Base-by-base conservation (phyloP, 2,113 vertebrate genomes). In the Epinephelus fuscoguttatus region DNA sequence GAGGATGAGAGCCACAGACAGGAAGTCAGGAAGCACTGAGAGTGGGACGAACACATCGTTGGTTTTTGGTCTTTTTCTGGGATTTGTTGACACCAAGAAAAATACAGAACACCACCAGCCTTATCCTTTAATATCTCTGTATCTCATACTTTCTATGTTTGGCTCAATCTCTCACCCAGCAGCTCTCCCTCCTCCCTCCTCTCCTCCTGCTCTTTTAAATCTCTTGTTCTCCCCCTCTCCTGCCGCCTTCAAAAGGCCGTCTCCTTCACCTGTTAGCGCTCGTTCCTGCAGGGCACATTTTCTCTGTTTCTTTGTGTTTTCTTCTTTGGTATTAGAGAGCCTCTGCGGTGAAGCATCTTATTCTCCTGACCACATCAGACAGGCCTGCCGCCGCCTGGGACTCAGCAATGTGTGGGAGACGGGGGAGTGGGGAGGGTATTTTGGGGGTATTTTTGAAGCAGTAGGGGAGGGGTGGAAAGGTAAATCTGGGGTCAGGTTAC, bases 361-460 rank as follows among this genome's bases (percentile, higher is more conserved):
- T 80, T 63, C 79, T 70, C 30, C 55, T 62, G 87, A 82, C 85
- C 87, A 86, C 85, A 89, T 89, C 80, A 91, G 68, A 85, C 73
- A 47, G 27, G 4, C 11, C 71, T 19, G 71, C 68, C 55, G 63
- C 81, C 61, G 21, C 70, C 64, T 3, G 68, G 68, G 60, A 77
- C 80, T 3, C 55, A 2, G 61, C 0, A 42, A 30, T 57, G 37
- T 72, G 86, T 75, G 80, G 71, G 80, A 70, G 75, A 9, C 0
- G 21, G 11, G 37, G n/a, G 45, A 19, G 73, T 18, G 11, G 37
- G n/a, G 45, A 19, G 73, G 37, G 49, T 45, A 45, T 45, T 45
- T 45, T 45, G 47, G 70, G 70, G 37, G 21, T 81, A 14, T 64
- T 71, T 73, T 25, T 72, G 79, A 23, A 37, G 80, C 50, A 47